Evolutionary conservation across 2,797 vertebrate genomes (phyloP), one percentile per base, ranked within the genome.

Genomic region (Hypotaenidia philippensis): DNA sequence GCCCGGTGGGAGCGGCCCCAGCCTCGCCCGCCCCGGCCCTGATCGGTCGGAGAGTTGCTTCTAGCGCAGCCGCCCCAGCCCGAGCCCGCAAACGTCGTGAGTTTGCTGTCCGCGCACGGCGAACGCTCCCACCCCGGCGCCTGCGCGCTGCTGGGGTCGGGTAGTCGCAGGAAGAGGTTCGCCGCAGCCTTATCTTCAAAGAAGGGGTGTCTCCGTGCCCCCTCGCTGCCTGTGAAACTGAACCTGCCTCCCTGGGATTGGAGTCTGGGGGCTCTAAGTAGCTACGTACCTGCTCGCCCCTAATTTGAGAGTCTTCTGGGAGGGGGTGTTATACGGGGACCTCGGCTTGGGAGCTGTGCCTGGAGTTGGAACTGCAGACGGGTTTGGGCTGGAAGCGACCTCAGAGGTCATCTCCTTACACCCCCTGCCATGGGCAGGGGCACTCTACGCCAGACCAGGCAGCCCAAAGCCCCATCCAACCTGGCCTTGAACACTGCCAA

Each of bases 301-400:
- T 31, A 9, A 0, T 16, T 6, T 0, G 12, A 21, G 14, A 19
- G 1, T 13, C 7, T 36, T n/a, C 11, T 3, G 3, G 21, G n/a
- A 1, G 11, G 4, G 6, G 11, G 21, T 19, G 16, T 3, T 9
- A 25, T 7, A 4, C 3, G 44, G 17, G 27, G 23, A 40, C 8
- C 38, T 57, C 23, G 11, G 49, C 34, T 38, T 5, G 36, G 44
- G 9, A 4, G n/a, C 4, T 17, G 12, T 10, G 19, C 19, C 27
- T 47, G 45, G 45, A 47, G 11, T 22, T 10, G 21, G 45, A 47
- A 11, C 21, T 47, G 45, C 45, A 47, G 45, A 12, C 21, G 20
- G 45, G 45, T 47, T 47, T 47, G 21, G 45, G 45, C 45, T 47
- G 45, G 45, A 47, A 47, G 21, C 3, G 21, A 12, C 10, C 45